A percentile compares a stretch with the other conserved stretches of the same genome.
Evolutionary conservation across 2,888 invertebrate genomes (phyloP).

Genomic region (Phytoseiulus persimilis): DNA sequence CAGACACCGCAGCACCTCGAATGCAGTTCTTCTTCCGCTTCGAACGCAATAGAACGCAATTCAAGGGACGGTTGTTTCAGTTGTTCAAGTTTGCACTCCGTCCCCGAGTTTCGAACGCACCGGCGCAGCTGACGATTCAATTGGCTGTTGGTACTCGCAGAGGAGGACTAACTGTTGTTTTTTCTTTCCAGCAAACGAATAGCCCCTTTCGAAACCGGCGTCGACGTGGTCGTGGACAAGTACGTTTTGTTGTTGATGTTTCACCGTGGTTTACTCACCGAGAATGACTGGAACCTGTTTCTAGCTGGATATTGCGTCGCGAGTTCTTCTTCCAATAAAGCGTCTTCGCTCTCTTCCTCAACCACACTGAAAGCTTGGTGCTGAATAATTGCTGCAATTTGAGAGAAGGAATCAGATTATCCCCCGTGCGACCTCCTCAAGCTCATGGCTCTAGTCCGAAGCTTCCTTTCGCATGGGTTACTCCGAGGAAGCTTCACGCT

Average conservation of each 20-base stretch:
- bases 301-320: not conserved
- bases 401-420: not conserved
- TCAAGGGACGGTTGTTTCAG: too few species aligned
- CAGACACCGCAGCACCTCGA: not conserved
- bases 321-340: slow-evolving; percentile 9
- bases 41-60: not conserved
- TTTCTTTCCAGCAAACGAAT: not conserved
- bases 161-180: not conserved
- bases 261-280: not conserved
- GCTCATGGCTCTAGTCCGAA: not conserved
- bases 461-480: too few species aligned
- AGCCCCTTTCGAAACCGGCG: not conserved
- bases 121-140: not conserved
- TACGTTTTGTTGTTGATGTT: not conserved
- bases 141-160: not conserved
- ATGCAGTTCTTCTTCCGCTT: not conserved
- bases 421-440: not conserved
- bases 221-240: not conserved
- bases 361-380: slow-evolving; percentile 30
- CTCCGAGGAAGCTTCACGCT: too few species aligned
- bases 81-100: too few species aligned
- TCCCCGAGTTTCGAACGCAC: too few species aligned
- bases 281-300: not conserved
- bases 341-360: slow-evolving; percentile 26
- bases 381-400: not conserved